Base-by-base conservation (phyloP, 2,888 invertebrate species). In the Scaeva pyrastri region DNA sequence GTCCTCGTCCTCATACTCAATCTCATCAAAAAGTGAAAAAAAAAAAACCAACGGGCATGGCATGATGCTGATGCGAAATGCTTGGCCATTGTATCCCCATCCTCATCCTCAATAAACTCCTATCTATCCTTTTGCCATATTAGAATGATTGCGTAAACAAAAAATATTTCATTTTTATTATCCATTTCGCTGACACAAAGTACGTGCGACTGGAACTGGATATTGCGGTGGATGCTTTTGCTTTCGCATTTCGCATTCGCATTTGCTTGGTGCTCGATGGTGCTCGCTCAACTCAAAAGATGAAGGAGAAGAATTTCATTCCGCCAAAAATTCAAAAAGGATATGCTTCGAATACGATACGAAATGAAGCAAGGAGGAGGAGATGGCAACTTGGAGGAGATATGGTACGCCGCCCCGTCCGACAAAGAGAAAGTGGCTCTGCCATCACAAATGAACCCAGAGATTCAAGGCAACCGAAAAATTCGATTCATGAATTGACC, bases 111-210 rank as follows among this genome's bases (percentile, higher is more conserved):
- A 66, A 68, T 68, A 52, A n/a, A n/a, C n/a, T n/a, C n/a, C n/a
- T 52, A 68, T 56, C 73, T 68, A 45, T 62, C 56, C 70, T 31
- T 71, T 56, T 39, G 66, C 45, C 73, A 77, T 86, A 86, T 82
- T 82, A 76, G 77, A 86, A 86, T 82, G 81, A 82, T 77, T 86
- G 77, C 86, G 86, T 86, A 86, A 86, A 81, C 86, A 82, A 78
- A 86, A 78, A 86, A 86, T 86, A 86, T 86, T 86, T 86, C 86
- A 86, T 86, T 86, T 86, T 86, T 86, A 86, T 82, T 86, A 82
- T 86, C 86, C 86, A 73, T 86, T 86, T 77, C 74, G 86, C 86
- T 86, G 86, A 86, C 86, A 74, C 86, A 78, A 68, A 78, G 73
- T 77, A 82, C 86, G 86, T 82, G 86, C 64, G 70, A 70, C 75